Evolutionary conservation across 1,140 invertebrate species (phyloP).

Genomic region (Amphibalanus amphitrite): DNA sequence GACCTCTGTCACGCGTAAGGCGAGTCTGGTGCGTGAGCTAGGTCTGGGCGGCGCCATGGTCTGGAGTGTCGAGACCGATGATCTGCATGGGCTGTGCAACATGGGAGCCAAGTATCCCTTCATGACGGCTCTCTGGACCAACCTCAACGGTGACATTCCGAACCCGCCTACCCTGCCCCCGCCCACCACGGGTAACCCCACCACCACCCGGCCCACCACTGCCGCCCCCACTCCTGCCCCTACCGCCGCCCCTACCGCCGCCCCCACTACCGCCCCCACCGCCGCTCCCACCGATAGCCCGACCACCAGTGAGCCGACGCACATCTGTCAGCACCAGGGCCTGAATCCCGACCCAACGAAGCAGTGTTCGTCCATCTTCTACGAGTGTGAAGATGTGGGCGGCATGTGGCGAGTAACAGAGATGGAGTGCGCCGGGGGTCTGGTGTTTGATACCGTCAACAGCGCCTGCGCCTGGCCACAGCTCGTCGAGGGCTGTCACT

Average conservation of each 20-base stretch:
- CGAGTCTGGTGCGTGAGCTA: constrained; percentile 13
- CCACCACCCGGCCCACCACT: too few species aligned
- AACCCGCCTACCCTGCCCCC: not conserved
- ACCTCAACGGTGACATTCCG: not conserved
- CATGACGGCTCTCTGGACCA: not conserved
- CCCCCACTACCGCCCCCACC: too few species aligned
- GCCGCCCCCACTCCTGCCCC: too few species aligned
- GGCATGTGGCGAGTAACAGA: not conserved
- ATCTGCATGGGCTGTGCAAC: constrained; percentile 23
- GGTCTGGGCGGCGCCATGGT: constrained; percentile 32
- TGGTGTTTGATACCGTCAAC: not conserved
- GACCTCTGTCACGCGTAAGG: constrained; percentile 20
- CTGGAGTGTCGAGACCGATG: constrained; percentile 33
- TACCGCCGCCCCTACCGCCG: too few species aligned
- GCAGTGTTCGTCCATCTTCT: not conserved
- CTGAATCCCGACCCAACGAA: not conserved
- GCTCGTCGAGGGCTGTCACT: not conserved
- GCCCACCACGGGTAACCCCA: not conserved
- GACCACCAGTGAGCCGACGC: too few species aligned
- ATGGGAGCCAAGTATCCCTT: not conserved
- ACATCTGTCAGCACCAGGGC: not conserved
- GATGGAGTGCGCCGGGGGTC: not conserved
- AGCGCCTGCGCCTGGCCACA: not conserved
- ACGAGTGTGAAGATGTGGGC: not conserved
- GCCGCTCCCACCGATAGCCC: not conserved